phyloP scores from a whole-genome alignment of 2,113 vertebrate genomes.

The Colius striatus region DNA sequence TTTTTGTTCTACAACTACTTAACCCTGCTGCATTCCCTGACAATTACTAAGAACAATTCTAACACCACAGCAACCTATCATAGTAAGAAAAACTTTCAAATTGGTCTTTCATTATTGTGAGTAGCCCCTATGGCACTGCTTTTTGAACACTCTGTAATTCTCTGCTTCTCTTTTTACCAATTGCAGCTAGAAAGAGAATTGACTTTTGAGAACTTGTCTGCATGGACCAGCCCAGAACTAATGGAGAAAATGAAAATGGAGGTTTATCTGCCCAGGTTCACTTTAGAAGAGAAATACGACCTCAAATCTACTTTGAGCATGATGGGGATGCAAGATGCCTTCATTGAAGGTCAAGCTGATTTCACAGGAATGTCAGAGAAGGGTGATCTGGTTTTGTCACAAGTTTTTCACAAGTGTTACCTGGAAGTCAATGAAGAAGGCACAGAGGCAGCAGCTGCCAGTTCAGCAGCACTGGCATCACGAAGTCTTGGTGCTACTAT shows the following conservation, averaged over 20 bases:
- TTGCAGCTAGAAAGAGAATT: slow-evolving; percentile 82
- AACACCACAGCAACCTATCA: background rate
- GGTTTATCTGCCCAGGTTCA: slow-evolving; percentile 84
- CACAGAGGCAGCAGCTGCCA: slow-evolving; percentile 77
- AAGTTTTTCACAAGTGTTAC: slow-evolving; percentile 78
- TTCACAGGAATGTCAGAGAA: slow-evolving; percentile 77
- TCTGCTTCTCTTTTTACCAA: slow-evolving; percentile 14
- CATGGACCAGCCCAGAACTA: slow-evolving; percentile 81
- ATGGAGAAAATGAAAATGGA: slow-evolving; percentile 74
- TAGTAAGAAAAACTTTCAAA: background rate
- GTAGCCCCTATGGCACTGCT: background rate
- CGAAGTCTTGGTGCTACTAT: slow-evolving; percentile 69
- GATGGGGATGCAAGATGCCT: slow-evolving; percentile 82
- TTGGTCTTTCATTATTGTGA: background rate
- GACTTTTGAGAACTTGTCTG: slow-evolving; percentile 80
- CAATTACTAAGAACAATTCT: background rate
- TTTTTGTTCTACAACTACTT: background rate
- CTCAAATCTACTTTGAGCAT: slow-evolving; percentile 77
- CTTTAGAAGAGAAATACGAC: slow-evolving; percentile 80
- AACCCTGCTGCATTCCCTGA: background rate
- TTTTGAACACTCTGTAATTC: background rate
- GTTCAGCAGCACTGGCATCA: slow-evolving; percentile 71
- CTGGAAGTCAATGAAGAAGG: slow-evolving; percentile 79
- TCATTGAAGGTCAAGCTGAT: slow-evolving; percentile 66
- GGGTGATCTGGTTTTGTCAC: slow-evolving; percentile 67